These are phyloP conservation scores for Ditylenchus weischeri DNA, from an alignment of 2,888 invertebrate species.

Conservation along the genomic window DNA sequence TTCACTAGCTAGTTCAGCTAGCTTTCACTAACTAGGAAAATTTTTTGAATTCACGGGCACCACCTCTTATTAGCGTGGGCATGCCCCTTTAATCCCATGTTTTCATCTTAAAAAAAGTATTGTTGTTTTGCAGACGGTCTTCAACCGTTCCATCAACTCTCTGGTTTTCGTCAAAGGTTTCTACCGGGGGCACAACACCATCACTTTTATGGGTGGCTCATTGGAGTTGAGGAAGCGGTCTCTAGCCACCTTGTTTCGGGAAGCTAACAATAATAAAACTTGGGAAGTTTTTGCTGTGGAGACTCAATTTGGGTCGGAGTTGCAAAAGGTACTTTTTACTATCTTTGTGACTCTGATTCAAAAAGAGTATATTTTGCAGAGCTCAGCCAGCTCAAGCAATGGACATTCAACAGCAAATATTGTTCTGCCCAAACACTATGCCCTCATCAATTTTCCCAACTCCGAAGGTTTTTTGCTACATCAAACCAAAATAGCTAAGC, in stretches of 20 bases:
- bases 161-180: constrained; percentile 47
- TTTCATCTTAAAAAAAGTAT: too few species aligned
- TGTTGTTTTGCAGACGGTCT: background rate
- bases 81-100: too few species aligned
- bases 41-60: too few species aligned
- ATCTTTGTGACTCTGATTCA: too few species aligned
- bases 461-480: constrained; percentile 50
- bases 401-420: too few species aligned
- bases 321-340: too few species aligned
- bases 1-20: too few species aligned
- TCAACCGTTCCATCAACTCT: constrained; percentile 16
- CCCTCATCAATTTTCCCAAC: constrained; percentile 49
- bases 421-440: constrained; percentile 23
- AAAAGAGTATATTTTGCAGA: too few species aligned
- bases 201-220: constrained; percentile 45
- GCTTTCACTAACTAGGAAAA: too few species aligned
- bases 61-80: too few species aligned
- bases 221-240: constrained; percentile 36
- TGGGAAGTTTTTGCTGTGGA: constrained; percentile 32
- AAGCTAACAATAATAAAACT: constrained; percentile 23
- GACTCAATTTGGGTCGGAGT: constrained; percentile 1
- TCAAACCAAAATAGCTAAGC: constrained; percentile 40
- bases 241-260: constrained; percentile 22
- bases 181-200: constrained; percentile 53
- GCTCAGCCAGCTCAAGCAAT: too few species aligned